These are phyloP conservation scores for Heterocephalus glaber DNA, from an alignment of 2,113 vertebrate species.

Conservation along the genomic window DNA sequence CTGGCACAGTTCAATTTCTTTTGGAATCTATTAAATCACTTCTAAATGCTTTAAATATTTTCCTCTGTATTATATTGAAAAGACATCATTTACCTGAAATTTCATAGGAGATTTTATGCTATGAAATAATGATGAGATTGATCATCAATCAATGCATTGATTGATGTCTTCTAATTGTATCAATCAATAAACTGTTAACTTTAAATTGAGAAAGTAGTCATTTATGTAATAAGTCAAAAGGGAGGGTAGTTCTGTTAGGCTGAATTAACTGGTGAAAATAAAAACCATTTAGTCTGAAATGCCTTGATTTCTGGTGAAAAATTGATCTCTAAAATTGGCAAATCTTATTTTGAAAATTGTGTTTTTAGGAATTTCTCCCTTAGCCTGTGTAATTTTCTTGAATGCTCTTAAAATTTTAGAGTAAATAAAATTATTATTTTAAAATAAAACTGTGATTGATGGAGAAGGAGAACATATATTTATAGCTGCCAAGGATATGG, in stretches of 20 bases:
- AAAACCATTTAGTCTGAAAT: constrained; percentile 47
- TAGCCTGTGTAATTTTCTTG: background rate
- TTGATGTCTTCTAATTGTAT: constrained; percentile 72
- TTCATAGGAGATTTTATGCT: background rate
- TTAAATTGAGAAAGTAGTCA: background rate
- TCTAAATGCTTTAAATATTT: background rate
- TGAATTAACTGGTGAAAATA: constrained; percentile 26
- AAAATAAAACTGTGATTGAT: background rate
- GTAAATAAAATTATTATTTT: background rate
- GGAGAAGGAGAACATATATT: background rate
- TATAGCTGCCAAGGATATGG: too few relatives aligned
- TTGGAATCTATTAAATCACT: constrained; percentile 12
- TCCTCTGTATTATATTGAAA: background rate
- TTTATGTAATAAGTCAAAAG: constrained; percentile 65
- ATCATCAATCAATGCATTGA: background rate
- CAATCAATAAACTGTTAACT: constrained; percentile 48
- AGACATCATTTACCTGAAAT: constrained; percentile 47
- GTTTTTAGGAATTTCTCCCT: constrained; percentile 33
- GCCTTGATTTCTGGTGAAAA: constrained; percentile 57
- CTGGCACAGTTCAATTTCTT: background rate
- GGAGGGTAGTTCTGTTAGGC: background rate
- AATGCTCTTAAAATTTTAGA: background rate
- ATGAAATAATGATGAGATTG: constrained; percentile 48
- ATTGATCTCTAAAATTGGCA: constrained; percentile 55
- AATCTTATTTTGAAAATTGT: constrained; percentile 47